A percentile compares a stretch with the other conserved stretches of the same genome.
phyloP scores from a whole-genome alignment of 2,888 invertebrate genomes.

The Clitarchus hookeri region DNA sequence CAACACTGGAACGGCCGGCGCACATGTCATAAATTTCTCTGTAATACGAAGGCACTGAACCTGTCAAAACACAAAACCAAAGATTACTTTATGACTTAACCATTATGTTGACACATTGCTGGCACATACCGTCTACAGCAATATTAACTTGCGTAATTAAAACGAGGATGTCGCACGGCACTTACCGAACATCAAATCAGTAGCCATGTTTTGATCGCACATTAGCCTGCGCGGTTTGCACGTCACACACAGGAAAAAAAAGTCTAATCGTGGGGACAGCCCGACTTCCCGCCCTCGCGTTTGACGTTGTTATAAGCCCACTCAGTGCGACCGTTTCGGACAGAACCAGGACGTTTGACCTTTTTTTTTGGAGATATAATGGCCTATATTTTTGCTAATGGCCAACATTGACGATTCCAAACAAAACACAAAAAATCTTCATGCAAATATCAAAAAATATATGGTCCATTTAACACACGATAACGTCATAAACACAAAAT shows the following conservation, averaged over 20 bases:
- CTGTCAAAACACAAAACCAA: conserved; percentile 47
- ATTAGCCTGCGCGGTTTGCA: too few species aligned
- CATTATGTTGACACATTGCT: background rate
- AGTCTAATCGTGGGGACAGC: background rate
- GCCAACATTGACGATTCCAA: too few species aligned
- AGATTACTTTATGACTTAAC: background rate
- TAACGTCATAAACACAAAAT: too few species aligned
- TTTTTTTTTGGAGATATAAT: too few species aligned
- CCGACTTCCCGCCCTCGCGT: conserved; percentile 27
- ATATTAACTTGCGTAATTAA: background rate
- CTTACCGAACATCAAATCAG: conserved; percentile 55
- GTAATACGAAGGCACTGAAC: conserved; percentile 60
- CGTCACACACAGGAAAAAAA: background rate
- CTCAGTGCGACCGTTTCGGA: background rate
- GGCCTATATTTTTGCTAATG: too few species aligned
- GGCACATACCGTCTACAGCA: background rate
- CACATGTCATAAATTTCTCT: conserved; percentile 61
- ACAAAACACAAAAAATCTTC: too few species aligned
- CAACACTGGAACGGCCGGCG: conserved; percentile 54
- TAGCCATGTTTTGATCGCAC: conserved; percentile 49
- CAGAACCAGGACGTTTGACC: background rate
- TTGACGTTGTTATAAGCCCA: background rate
- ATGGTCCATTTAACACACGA: too few species aligned
- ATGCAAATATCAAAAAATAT: too few species aligned
- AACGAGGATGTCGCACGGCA: conserved; percentile 24